Percentiles rank a stretch among this genome's conserved stretches.
These are phyloP conservation scores for Crocallis elinguaria DNA, from an alignment of 2,888 invertebrate genomes.

Conservation along the genomic window DNA sequence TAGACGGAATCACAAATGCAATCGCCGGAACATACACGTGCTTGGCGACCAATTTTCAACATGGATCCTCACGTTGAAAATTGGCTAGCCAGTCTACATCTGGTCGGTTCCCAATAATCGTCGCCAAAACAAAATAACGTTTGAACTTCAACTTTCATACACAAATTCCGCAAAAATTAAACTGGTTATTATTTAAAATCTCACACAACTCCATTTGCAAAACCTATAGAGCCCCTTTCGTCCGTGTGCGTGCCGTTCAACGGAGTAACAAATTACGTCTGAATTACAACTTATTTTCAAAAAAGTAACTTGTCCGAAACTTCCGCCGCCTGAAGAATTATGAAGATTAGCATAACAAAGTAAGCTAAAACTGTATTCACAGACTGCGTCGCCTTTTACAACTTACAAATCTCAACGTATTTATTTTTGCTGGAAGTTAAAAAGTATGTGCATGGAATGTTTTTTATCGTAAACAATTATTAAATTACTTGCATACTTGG, in stretches of 20 bases:
- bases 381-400: conserved; percentile 71
- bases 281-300: conserved; percentile 80
- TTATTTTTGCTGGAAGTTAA: conserved; percentile 40
- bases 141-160: no score
- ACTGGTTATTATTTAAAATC: no score
- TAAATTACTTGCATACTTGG: no score
- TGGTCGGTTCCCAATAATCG: no score
- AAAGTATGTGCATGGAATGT: not conserved
- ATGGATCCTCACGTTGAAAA: no score
- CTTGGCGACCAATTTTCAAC: no score
- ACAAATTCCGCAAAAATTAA: no score
- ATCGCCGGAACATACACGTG: no score
- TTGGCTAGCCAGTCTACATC: no score
- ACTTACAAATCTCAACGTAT: conserved; percentile 61
- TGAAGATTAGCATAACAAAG: conserved; percentile 84
- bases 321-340: conserved; percentile 80
- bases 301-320: conserved; percentile 75
- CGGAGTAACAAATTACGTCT: conserved; percentile 74
- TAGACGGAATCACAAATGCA: no score
- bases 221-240: conserved; percentile 31
- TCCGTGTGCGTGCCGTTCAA: conserved; percentile 59
- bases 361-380: conserved; percentile 75
- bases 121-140: no score
- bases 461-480: no score
- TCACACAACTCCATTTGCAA: not conserved